These are phyloP conservation scores for Oopsacas minuta DNA, from an alignment of 37 sponge, comb jelly and placozoan species.

Conservation along the genomic window DNA sequence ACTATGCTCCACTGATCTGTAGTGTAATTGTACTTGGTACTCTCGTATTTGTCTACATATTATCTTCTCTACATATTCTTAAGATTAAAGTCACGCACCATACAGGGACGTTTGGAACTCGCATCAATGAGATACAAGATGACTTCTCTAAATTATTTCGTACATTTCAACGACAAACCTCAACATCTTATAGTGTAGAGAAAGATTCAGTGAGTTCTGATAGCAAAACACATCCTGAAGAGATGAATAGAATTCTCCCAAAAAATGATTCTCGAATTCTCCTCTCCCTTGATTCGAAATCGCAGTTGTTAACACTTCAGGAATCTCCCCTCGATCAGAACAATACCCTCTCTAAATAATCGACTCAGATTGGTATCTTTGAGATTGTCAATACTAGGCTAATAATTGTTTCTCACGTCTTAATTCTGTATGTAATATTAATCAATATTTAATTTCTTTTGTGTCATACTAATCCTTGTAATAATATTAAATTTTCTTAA, in stretches of 20 bases:
- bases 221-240: not conserved
- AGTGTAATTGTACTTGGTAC: not conserved
- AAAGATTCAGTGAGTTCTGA: not conserved
- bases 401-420: too few relatives aligned
- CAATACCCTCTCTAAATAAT: not conserved
- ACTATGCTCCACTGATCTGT: not conserved
- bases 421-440: too few relatives aligned
- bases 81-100: not conserved
- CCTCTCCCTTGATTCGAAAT: not conserved
- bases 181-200: too few relatives aligned
- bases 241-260: not conserved
- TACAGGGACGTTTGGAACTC: not conserved
- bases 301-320: not conserved
- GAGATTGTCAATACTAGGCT: too few relatives aligned
- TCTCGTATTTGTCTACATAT: not conserved
- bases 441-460: too few relatives aligned
- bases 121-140: not conserved
- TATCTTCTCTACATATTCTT: not conserved
- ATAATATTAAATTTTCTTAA: too few relatives aligned
- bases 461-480: too few relatives aligned
- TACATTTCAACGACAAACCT: not conserved
- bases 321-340: not conserved
- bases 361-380: too few relatives aligned
- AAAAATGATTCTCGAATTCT: not conserved
- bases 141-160: not conserved